Percentiles rank a stretch among this genome's conserved stretches.
These are phyloP conservation scores for Hydropsyche tenuis DNA, from an alignment of 1,140 invertebrate genomes.

Conservation along the genomic window DNA sequence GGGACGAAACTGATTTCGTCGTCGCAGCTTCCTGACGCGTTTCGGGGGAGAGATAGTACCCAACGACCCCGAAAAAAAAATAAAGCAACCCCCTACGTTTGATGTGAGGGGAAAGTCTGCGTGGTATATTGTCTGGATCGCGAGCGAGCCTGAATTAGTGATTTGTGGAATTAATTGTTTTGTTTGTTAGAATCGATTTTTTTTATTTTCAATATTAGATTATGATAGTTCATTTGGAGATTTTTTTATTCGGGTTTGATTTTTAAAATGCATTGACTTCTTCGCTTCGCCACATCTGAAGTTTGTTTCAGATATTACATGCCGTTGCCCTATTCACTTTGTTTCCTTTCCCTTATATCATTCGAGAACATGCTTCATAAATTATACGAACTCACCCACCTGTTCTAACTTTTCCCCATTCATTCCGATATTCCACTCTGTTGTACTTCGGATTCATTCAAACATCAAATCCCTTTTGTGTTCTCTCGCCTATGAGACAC, in stretches of 20 bases:
- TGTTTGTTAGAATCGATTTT: too few relatives aligned
- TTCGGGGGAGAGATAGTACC: slow-evolving; percentile 11
- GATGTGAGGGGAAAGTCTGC: neutral
- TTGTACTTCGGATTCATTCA: slow-evolving; percentile 18
- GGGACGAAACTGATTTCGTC: slow-evolving; percentile 40
- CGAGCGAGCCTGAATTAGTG: too few relatives aligned
- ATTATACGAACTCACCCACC: slow-evolving; percentile 27
- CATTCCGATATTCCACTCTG: slow-evolving; percentile 22
- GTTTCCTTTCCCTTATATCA: slow-evolving; percentile 24
- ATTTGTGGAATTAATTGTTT: too few relatives aligned
- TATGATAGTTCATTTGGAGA: too few relatives aligned
- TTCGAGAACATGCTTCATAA: slow-evolving; percentile 26
- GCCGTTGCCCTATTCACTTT: slow-evolving; percentile 25
- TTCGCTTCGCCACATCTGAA: slow-evolving; percentile 10
- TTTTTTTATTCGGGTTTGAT: too few relatives aligned
- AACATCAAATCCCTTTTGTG: slow-evolving; percentile 27
- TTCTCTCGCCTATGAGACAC: neutral
- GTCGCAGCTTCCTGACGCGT: slow-evolving; percentile 34
- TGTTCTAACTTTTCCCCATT: slow-evolving; percentile 28
- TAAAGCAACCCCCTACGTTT: neutral
- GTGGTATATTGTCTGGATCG: too few relatives aligned
- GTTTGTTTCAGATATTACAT: slow-evolving; percentile 23
- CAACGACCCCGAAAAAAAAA: neutral
- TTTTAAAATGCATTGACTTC: neutral
- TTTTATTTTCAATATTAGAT: too few relatives aligned